Evolutionary conservation across 1,140 invertebrate genomes (phyloP), one percentile per base, ranked within the genome.

Genomic region (Bombus turneri): DNA sequence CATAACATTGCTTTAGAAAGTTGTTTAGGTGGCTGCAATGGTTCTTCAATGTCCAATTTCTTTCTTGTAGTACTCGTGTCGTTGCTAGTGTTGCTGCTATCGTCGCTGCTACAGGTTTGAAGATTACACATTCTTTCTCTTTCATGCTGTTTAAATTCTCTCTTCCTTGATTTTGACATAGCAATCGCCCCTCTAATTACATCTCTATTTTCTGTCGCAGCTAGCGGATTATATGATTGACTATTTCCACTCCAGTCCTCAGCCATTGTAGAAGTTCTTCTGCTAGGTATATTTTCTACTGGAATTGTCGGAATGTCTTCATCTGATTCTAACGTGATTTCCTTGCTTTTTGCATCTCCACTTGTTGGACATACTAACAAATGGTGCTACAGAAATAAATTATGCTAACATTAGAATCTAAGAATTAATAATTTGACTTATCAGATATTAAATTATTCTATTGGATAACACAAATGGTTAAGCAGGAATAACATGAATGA

Each of bases 161-260:
- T 81, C 22, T 22, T 89, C 4, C 84, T 28, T 12, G 80, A 43
- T 47, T 89, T 89, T 74, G 88, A 47, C 39, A 86, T 41, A 37
- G 64, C 68, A 28, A 81, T 15, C 8, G 41, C 3, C 3, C 1
- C 12, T 37, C 84, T 73, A 2, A 89, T 0, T 4, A 89, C 59
- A 12, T 71, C 59, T 53, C 69, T 89, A 0, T 43, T 25, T 31
- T 78, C 72, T 2, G 80, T 57, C 2, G 3, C 57, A 34, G 22
- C 9, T 18, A 68, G 2, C 6, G 87, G 76, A 84, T 89, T 0
- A 25, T 89, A 89, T 37, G 76, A 0, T 13, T n/a, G 10, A 39
- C 15, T 15, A 53, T 69, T 74, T 22, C 31, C 64, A 53, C 8
- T 22, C 64, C 78, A 80, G 22, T 80, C 78, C 22, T 34, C 13